These are phyloP conservation scores for Synanthedon tipuliformis DNA, from an alignment of 2,888 invertebrate species.

Conservation along the genomic window DNA sequence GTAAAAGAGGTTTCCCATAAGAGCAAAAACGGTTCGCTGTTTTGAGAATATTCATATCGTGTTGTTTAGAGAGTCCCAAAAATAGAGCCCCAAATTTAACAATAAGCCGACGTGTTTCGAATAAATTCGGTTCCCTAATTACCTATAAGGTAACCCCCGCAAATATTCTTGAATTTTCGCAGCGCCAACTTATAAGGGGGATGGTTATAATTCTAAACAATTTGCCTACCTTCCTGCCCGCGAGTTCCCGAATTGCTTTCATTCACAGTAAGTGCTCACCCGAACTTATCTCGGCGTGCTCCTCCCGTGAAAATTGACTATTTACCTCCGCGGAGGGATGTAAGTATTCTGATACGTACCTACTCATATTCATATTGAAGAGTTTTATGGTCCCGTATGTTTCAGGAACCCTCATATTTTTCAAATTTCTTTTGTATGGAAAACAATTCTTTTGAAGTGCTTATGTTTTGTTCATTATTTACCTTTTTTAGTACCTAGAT, in stretches of 20 bases:
- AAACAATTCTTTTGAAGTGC: too few species aligned
- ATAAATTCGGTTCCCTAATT: constrained; percentile 9
- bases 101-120: constrained; percentile 3
- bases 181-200: constrained; percentile 10
- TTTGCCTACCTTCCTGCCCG: constrained; percentile 17
- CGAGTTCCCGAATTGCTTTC: constrained; percentile 26
- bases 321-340: constrained; percentile 18
- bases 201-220: constrained; percentile 27
- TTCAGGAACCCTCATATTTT: too few species aligned
- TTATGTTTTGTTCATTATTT: too few species aligned
- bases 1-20: too few species aligned
- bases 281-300: constrained; percentile 26
- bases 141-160: constrained; percentile 7
- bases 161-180: constrained; percentile 6
- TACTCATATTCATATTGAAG: not conserved
- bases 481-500: too few species aligned
- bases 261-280: constrained; percentile 24
- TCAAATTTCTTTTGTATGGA: too few species aligned
- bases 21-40: not conserved
- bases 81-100: not conserved
- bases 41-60: not conserved
- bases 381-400: not conserved
- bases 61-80: not conserved
- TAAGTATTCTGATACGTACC: not conserved
- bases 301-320: constrained; percentile 27